Conservation (phyloP, 1,140 invertebrate genomes). For the Nebria ingens region DNA sequence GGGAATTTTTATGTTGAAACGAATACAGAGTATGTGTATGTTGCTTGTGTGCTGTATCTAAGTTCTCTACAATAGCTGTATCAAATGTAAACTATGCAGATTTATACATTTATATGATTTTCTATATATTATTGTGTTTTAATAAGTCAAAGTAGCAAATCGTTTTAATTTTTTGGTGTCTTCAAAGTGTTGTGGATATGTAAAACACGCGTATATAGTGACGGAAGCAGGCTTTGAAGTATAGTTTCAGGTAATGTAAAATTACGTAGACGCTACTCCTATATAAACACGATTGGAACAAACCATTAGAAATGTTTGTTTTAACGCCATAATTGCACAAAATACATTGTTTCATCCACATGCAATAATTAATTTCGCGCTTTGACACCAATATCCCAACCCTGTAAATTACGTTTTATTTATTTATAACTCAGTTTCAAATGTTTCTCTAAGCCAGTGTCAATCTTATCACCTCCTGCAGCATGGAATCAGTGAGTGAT, state of each 20-base stretch:
- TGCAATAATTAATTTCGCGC: too few relatives aligned
- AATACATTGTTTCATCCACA: too few relatives aligned
- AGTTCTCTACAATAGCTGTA: neutral
- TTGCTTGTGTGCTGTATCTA: neutral
- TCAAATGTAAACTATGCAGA: constrained; percentile 5
- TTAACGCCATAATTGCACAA: too few relatives aligned
- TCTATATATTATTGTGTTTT: neutral
- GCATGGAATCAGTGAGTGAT: constrained; percentile 4
- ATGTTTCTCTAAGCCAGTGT: too few relatives aligned
- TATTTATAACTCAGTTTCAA: too few relatives aligned
- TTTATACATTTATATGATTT: neutral
- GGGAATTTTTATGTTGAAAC: too few relatives aligned
- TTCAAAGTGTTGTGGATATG: neutral
- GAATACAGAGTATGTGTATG: too few relatives aligned
- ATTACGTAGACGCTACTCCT: neutral
- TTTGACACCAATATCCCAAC: too few relatives aligned
- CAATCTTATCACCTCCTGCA: too few relatives aligned
- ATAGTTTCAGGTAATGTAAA: neutral
- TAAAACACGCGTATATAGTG: neutral
- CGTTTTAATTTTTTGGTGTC: neutral
- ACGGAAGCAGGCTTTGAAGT: neutral
- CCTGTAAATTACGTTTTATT: too few relatives aligned
- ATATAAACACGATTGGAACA: neutral
- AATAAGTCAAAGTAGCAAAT: neutral
- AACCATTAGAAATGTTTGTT: neutral